phyloP scores from a whole-genome alignment of 30 jellyfish, hydroid and myxozoan species.

The Hydra vulgaris region DNA sequence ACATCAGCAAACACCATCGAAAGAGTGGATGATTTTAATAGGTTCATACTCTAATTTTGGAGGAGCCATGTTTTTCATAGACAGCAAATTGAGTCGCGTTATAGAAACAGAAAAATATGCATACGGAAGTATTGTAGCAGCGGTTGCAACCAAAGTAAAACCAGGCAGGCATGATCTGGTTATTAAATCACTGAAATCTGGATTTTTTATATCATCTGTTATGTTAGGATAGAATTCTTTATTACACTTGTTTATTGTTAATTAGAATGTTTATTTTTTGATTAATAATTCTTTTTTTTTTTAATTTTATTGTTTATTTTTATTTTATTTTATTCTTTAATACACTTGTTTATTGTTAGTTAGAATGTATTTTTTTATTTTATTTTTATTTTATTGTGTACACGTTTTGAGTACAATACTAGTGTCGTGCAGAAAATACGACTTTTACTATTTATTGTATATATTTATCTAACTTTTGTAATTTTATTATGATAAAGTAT shows the following conservation, averaged over 20 bases:
- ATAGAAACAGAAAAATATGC: constrained; percentile 92
- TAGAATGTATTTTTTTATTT: no score
- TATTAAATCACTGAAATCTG: constrained; percentile 58
- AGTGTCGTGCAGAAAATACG: no score
- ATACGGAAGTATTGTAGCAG: constrained; percentile 95
- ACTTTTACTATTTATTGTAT: no score
- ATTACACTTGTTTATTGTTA: neutral
- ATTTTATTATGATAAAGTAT: no score
- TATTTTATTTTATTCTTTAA: no score
- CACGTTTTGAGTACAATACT: no score
- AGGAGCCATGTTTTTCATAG: constrained; percentile 84
- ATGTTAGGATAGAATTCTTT: constrained; percentile 51
- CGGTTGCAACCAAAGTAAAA: constrained; percentile 92
- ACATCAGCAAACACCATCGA: constrained; percentile 26
- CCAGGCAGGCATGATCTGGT: constrained; percentile 76
- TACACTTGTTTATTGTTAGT: no score
- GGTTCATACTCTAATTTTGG: constrained; percentile 96
- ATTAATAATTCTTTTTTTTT: no score
- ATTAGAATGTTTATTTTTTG: no score
- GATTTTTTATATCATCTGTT: constrained; percentile 75
- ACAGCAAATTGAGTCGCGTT: constrained; percentile 72
- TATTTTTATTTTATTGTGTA: no score
- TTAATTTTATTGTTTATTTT: no score
- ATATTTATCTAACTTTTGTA: no score
- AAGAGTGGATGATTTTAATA: constrained; percentile 89